These are phyloP conservation scores for Synanthedon vespiformis DNA, from an alignment of 2,888 invertebrate genomes.

Conservation along the genomic window DNA sequence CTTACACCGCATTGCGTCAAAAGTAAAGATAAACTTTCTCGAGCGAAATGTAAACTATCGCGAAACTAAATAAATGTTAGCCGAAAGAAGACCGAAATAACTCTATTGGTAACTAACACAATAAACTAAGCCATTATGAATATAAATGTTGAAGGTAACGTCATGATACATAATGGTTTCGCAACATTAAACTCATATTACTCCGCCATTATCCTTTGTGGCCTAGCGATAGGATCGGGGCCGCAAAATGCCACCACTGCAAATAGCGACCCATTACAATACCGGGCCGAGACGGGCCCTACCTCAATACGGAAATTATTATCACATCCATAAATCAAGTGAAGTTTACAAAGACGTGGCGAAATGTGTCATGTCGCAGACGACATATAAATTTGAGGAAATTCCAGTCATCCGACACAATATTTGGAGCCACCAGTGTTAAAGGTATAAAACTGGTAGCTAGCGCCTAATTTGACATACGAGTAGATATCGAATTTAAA, in stretches of 20 bases:
- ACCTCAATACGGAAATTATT: slow-evolving; percentile 58
- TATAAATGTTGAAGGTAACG: not conserved
- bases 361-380: slow-evolving; percentile 26
- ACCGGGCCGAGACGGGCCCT: slow-evolving; percentile 34
- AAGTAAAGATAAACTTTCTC: too few relatives aligned
- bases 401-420: not conserved
- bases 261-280: slow-evolving; percentile 34
- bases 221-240: slow-evolving; percentile 20
- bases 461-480: too few relatives aligned
- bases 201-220: slow-evolving; percentile 19
- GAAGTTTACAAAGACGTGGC: slow-evolving; percentile 29
- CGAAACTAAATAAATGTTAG: too few relatives aligned
- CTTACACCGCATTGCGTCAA: too few relatives aligned
- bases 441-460: not conserved
- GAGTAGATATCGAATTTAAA: too few relatives aligned
- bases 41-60: too few relatives aligned
- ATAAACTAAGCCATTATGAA: not conserved
- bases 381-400: not conserved
- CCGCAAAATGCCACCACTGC: slow-evolving; percentile 29
- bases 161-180: not conserved
- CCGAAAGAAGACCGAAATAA: too few relatives aligned
- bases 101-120: not conserved
- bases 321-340: slow-evolving; percentile 46
- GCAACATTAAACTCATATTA: slow-evolving; percentile 16
- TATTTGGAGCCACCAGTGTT: not conserved